Conservation (phyloP, 2,888 invertebrate species). For the Campopleginae sp. region DNA sequence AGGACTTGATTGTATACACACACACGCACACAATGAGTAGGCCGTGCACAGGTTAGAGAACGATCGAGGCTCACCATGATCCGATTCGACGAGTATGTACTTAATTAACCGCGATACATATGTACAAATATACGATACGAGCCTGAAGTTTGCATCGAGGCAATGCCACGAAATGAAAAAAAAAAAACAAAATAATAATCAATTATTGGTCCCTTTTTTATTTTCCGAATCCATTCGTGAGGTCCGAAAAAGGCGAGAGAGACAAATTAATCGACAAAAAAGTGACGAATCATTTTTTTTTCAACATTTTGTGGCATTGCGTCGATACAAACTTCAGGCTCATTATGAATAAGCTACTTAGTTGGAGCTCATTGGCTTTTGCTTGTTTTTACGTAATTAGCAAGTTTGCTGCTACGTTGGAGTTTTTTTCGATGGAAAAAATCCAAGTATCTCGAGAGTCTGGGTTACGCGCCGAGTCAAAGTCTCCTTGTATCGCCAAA, state of each 20-base stretch:
- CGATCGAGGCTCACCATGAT: constrained; percentile 81
- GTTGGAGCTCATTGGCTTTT: neutral
- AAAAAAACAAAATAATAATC: no score
- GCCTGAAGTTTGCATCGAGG: no score
- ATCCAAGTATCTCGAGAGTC: constrained; percentile 90
- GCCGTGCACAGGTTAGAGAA: constrained; percentile 73
- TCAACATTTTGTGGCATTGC: no score
- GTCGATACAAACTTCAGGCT: no score
- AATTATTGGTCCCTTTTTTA: no score
- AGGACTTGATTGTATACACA: constrained; percentile 32
- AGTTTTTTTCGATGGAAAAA: constrained; percentile 84
- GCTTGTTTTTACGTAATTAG: neutral
- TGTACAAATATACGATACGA: neutral
- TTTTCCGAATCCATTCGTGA: no score
- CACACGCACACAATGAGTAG: constrained; percentile 44
- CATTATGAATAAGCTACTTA: no score
- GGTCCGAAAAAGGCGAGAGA: no score
- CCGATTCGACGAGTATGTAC: constrained; percentile 14
- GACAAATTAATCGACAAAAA: no score
- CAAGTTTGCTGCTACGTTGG: constrained; percentile 6
- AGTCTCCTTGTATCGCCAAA: constrained; percentile 94
- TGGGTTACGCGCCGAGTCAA: constrained; percentile 89
- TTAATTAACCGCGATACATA: constrained; percentile 2
- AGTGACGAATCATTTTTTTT: no score
- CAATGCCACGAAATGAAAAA: no score